Evolutionary conservation across 2,113 vertebrate genomes (phyloP).

Genomic region (Trichomycterus rosablanca): DNA sequence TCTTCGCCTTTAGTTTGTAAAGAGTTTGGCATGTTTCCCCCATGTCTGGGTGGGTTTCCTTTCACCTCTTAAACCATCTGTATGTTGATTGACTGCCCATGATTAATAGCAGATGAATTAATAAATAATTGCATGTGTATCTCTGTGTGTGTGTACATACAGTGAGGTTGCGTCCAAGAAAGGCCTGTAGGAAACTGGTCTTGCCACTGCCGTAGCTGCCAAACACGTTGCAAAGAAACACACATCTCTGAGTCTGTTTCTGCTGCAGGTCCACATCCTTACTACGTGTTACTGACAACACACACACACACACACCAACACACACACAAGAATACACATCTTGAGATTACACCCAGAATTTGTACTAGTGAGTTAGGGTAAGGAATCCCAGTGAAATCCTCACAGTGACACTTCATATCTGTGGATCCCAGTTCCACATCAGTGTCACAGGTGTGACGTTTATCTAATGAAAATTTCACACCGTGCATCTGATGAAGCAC

Average conservation of each 20-base stretch:
- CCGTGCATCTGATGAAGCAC: too few species aligned
- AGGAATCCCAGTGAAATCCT: too few species aligned
- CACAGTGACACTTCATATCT: neutral
- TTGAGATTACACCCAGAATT: too few species aligned
- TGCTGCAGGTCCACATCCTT: conserved; percentile 97
- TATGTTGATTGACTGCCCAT: too few species aligned
- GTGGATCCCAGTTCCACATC: neutral
- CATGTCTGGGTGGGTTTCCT: too few species aligned
- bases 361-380: too few species aligned
- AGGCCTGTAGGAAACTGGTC: conserved; percentile 86
- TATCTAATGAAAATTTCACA: too few species aligned
- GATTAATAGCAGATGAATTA: too few species aligned
- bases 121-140: neutral
- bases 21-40: too few species aligned
- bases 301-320: conserved; percentile 18
- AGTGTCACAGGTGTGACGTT: too few species aligned
- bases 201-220: conserved; percentile 86
- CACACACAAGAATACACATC: conserved; percentile 15
- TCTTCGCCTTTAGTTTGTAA: too few species aligned
- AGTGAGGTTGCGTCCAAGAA: conserved; percentile 84
- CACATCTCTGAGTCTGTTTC: conserved; percentile 92
- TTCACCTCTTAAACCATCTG: too few species aligned
- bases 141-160: conserved; percentile 53
- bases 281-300: conserved; percentile 82
- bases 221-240: conserved; percentile 92